Conservation (phyloP, 2,888 invertebrate species). For the Acanthosoma haemorrhoidale region DNA sequence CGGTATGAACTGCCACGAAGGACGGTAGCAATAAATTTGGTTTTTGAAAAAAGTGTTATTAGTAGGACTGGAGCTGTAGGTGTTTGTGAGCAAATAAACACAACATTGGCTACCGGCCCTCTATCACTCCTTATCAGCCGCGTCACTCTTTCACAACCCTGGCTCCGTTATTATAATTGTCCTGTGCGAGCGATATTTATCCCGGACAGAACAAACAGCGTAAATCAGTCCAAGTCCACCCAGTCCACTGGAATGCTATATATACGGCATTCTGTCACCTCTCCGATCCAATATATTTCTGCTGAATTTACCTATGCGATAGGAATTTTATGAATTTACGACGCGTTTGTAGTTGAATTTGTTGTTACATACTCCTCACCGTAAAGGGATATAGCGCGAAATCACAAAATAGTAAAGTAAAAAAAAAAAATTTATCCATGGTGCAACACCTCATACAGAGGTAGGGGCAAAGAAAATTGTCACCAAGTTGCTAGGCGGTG, state of each 20-base stretch:
- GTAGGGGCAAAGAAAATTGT: no score
- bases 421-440: no score
- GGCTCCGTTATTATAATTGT: constrained; percentile 6
- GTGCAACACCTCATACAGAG: no score
- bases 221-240: not conserved
- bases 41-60: constrained; percentile 8
- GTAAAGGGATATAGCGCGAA: no score
- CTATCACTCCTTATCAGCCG: constrained; percentile 13
- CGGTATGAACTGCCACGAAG: not conserved
- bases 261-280: no score
- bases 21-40: constrained; percentile 2
- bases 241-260: no score
- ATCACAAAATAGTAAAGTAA: no score
- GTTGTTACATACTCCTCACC: no score
- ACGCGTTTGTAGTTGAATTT: no score
- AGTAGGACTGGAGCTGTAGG: not conserved
- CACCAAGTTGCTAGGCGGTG: no score
- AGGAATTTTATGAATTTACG: no score
- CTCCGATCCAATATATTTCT: not conserved
- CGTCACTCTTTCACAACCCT: not conserved
- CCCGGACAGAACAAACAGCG: not conserved
- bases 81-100: not conserved
- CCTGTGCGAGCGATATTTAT: constrained; percentile 5
- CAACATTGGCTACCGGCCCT: not conserved
- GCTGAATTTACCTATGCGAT: no score